These are phyloP conservation scores for Apis cerana DNA, from an alignment of 1,140 invertebrate genomes.

Conservation along the genomic window DNA sequence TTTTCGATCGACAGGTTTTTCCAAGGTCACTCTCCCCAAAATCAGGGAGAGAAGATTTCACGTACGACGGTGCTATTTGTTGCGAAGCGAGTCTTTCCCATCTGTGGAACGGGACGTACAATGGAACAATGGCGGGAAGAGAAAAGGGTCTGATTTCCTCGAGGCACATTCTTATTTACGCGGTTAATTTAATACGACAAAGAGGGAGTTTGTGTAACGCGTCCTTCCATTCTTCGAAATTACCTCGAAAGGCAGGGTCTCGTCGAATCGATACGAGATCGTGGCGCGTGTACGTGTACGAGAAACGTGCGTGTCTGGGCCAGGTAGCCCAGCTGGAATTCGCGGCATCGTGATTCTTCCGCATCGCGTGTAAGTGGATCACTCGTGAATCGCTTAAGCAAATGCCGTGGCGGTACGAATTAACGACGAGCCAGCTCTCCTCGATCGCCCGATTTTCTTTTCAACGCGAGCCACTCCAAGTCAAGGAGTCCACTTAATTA, in stretches of 20 bases:
- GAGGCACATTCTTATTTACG: neutral
- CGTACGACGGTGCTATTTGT: too few relatives aligned
- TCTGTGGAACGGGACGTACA: neutral
- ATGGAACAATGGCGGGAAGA: too few relatives aligned
- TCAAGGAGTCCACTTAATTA: conserved; percentile 59
- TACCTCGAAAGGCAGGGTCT: neutral
- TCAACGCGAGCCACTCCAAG: conserved; percentile 14
- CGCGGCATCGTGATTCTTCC: conserved; percentile 1
- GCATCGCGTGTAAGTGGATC: conserved; percentile 31
- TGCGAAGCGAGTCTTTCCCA: neutral
- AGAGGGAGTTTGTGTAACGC: neutral
- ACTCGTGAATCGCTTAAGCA: conserved; percentile 18
- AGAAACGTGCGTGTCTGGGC: neutral
- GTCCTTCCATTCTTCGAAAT: neutral
- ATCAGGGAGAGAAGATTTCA: too few relatives aligned
- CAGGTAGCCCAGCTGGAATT: neutral
- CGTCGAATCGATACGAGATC: neutral
- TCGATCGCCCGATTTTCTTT: conserved; percentile 24
- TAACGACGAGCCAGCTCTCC: conserved; percentile 8
- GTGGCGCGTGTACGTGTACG: neutral
- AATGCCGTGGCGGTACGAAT: conserved; percentile 21
- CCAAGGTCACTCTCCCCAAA: too few relatives aligned
- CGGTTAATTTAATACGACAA: too few relatives aligned
- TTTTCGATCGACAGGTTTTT: too few relatives aligned
- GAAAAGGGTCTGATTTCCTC: neutral